A percentile compares a stretch with the other conserved stretches of the same genome.
Conservation (phyloP, 1,140 invertebrate species). For the Temnothorax curvispinosus region DNA sequence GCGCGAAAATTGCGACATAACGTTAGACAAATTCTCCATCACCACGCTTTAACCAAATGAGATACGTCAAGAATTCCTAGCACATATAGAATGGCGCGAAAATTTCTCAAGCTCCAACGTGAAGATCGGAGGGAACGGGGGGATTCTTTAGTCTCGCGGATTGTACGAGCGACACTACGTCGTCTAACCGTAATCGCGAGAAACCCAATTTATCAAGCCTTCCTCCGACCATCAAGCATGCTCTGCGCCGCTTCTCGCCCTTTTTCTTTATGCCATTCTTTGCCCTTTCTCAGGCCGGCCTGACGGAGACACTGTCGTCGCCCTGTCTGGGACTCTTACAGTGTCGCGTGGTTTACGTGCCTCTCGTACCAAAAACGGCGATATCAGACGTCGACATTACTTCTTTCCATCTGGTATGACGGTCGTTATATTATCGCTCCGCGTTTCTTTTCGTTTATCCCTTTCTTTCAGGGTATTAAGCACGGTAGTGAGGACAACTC, state of each 20-base stretch:
- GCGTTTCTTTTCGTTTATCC: conserved; percentile 3
- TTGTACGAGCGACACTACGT: conserved; percentile 32
- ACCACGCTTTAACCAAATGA: conserved; percentile 40
- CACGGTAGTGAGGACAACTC: background rate
- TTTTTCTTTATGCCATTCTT: conserved; percentile 11
- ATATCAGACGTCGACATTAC: background rate
- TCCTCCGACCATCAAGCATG: conserved; percentile 25
- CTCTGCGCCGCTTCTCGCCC: conserved; percentile 25
- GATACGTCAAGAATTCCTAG: conserved; percentile 30
- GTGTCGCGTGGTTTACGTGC: conserved; percentile 63
- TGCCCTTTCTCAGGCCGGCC: background rate
- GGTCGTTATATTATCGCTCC: background rate
- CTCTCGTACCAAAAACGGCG: conserved; percentile 50
- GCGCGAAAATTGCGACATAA: conserved; percentile 30
- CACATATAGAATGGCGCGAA: conserved; percentile 21
- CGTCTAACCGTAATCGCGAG: conserved; percentile 16
- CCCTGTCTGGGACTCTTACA: conserved; percentile 57
- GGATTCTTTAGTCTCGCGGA: conserved; percentile 44
- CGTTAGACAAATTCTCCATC: conserved; percentile 30
- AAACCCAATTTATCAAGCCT: conserved; percentile 55
- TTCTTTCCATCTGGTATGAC: background rate
- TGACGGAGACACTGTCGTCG: conserved; percentile 26
- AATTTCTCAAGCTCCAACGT: conserved; percentile 43
- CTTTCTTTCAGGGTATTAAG: background rate
- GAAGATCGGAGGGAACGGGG: background rate